Conservation (phyloP, 2,888 invertebrate species). For the Physocephala rufipes region DNA sequence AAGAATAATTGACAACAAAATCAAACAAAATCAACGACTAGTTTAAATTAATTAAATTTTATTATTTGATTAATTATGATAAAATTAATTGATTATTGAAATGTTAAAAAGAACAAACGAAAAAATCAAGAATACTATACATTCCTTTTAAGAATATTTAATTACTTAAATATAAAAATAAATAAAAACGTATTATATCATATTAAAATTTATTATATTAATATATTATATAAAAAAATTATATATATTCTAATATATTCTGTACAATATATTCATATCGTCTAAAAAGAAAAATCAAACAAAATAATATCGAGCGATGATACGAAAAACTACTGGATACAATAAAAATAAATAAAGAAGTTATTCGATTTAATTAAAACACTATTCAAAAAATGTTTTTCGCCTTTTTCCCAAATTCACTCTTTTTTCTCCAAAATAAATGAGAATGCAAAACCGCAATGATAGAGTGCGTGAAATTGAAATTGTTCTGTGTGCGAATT, state of each 20-base stretch:
- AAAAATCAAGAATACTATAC: constrained; percentile 26
- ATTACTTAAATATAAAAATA: constrained; percentile 12
- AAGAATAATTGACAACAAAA: constrained; percentile 3
- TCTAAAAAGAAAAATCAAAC: constrained; percentile 24
- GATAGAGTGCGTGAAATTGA: too few species aligned
- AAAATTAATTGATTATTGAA: constrained; percentile 36
- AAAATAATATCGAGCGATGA: too few species aligned
- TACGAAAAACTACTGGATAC: constrained; percentile 40
- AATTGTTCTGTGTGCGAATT: too few species aligned
- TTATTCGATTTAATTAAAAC: constrained; percentile 42
- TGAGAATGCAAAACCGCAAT: too few species aligned
- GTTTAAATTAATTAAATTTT: too few species aligned
- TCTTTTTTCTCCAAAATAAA: too few species aligned
- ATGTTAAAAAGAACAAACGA: constrained; percentile 36
- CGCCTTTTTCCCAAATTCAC: neutral
- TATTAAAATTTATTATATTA: constrained; percentile 5
- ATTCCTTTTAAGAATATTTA: neutral
- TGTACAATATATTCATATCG: constrained; percentile 29
- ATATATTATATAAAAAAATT: constrained; percentile 27
- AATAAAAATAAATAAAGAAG: constrained; percentile 44
- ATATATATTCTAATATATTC: constrained; percentile 44
- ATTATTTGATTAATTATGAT: neutral
- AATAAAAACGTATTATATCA: constrained; percentile 4
- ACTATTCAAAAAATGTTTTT: neutral
- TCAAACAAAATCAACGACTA: neutral